These are phyloP conservation scores for Pelobates cultripes DNA, from an alignment of 2,797 vertebrate species.

Conservation along the genomic window DNA sequence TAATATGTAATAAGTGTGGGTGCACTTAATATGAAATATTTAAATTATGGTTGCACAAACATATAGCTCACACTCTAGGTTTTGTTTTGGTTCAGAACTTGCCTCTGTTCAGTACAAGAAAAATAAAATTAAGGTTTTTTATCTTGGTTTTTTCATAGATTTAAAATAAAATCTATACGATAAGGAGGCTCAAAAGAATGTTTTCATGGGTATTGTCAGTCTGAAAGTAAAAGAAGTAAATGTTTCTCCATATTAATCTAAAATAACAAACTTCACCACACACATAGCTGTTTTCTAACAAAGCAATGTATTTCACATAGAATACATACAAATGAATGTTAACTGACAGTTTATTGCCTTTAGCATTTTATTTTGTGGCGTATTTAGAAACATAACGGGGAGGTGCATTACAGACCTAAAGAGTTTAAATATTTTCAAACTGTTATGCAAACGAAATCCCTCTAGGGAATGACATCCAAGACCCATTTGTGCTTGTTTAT, in stretches of 20 bases:
- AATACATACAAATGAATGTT: neutral
- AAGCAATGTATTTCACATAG: neutral
- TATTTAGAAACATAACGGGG: neutral
- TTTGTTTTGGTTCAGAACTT: no score
- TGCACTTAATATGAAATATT: no score
- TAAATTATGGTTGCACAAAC: no score
- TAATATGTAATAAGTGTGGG: no score
- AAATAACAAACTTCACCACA: neutral
- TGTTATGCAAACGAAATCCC: neutral
- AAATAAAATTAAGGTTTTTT: no score
- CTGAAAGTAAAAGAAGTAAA: neutral
- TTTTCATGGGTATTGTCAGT: neutral
- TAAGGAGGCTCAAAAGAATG: no score
- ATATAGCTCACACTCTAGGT: no score
- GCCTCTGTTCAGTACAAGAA: no score
- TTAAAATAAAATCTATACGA: no score
- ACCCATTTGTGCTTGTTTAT: conserved; percentile 3
- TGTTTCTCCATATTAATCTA: neutral
- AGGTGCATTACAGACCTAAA: neutral
- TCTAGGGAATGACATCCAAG: neutral
- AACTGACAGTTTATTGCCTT: neutral
- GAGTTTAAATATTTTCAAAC: neutral
- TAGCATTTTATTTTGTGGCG: neutral
- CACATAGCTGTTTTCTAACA: neutral
- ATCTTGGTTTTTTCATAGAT: no score